These are phyloP conservation scores for Napeogenes sylphis DNA, from an alignment of 2,888 invertebrate species.

Conservation along the genomic window DNA sequence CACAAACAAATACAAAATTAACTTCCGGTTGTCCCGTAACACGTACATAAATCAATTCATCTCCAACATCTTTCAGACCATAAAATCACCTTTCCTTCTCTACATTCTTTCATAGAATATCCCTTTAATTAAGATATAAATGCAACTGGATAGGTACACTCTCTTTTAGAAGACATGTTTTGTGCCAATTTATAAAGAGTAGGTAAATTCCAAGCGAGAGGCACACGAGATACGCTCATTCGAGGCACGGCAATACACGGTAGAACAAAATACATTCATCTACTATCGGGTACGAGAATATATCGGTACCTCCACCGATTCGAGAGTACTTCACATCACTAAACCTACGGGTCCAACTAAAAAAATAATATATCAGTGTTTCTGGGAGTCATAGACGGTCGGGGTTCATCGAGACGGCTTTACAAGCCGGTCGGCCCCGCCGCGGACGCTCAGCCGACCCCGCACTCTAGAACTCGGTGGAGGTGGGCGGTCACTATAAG, in stretches of 20 bases:
- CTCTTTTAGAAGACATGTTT: conserved; percentile 10
- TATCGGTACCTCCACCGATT: not conserved
- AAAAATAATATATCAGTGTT: conserved; percentile 8
- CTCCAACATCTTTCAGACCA: not conserved
- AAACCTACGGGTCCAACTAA: not conserved
- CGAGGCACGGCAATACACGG: not conserved
- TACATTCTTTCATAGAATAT: not conserved
- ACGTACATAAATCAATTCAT: conserved; percentile 13
- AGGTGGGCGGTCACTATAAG: conserved; percentile 58
- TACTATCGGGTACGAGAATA: not conserved
- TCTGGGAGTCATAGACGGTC: conserved; percentile 14
- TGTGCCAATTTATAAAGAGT: conserved; percentile 11
- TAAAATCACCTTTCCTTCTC: not conserved
- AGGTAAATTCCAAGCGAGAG: conserved; percentile 3
- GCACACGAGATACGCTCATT: not conserved
- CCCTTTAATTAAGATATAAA: conserved; percentile 11
- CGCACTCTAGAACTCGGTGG: conserved; percentile 40
- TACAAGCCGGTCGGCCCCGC: conserved; percentile 5
- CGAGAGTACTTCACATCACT: not conserved
- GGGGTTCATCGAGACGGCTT: conserved; percentile 18
- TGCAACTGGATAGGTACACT: conserved; percentile 5
- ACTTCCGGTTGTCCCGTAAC: conserved; percentile 14
- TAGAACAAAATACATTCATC: conserved; percentile 1
- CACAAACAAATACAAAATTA: conserved; percentile 7
- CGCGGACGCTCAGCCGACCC: too few species aligned